Evolutionary conservation across 2,888 invertebrate species (phyloP).

Genomic region (Eugnorisma glareosa): DNA sequence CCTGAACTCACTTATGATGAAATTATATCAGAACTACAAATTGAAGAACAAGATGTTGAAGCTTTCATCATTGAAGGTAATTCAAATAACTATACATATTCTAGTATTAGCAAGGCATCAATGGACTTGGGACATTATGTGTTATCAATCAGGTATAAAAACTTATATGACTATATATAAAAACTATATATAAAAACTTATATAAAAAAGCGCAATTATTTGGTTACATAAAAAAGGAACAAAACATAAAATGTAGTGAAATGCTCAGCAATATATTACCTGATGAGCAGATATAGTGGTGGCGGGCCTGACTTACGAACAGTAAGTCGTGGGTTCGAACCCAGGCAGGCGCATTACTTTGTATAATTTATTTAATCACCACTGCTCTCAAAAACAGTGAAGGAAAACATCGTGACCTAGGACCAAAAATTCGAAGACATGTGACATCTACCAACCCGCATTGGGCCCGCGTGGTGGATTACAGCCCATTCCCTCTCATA

Average conservation of each 20-base stretch:
- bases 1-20: conserved; percentile 98
- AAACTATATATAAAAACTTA: neutral
- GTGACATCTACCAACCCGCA: too few species aligned
- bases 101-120: neutral
- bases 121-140: neutral
- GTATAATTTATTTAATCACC: too few species aligned
- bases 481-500: too few species aligned
- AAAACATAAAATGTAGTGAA: neutral
- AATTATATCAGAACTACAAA: conserved; percentile 96
- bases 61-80: conserved; percentile 98
- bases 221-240: neutral
- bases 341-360: too few species aligned
- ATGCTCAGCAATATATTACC: too few species aligned
- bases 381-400: too few species aligned
- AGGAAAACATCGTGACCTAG: too few species aligned
- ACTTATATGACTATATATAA: neutral
- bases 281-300: too few species aligned
- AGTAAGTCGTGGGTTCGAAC: too few species aligned
- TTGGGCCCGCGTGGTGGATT: too few species aligned
- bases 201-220: neutral
- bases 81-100: neutral
- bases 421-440: too few species aligned
- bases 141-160: neutral
- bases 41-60: conserved; percentile 97
- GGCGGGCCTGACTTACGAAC: too few species aligned